Conservation (phyloP, 1,140 invertebrate species). For the Caenorhabditis remanei region DNA sequence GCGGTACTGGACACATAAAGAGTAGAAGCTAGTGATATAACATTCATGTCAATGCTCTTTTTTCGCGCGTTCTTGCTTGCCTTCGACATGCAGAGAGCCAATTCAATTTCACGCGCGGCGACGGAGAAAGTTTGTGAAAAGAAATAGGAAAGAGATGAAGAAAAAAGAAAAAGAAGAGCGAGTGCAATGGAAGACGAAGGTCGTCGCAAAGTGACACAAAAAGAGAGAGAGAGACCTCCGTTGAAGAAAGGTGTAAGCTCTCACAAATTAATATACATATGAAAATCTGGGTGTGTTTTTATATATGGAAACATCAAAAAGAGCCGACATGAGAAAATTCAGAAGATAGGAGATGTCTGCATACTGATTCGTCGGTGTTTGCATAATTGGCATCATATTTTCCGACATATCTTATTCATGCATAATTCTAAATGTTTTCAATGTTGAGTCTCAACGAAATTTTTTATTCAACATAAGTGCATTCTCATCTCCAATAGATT, state of each 20-base stretch:
- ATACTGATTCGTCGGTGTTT: too few species aligned
- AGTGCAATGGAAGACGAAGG: neutral
- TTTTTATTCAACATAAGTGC: too few species aligned
- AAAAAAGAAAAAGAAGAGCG: conserved; percentile 10
- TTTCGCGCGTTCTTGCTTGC: conserved; percentile 38
- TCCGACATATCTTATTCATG: too few species aligned
- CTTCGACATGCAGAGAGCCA: conserved; percentile 21
- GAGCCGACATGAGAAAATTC: too few species aligned
- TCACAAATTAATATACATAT: neutral
- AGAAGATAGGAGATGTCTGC: too few species aligned
- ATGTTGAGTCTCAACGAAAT: too few species aligned
- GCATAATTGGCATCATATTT: too few species aligned
- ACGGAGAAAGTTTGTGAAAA: conserved; percentile 42
- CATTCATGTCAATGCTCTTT: conserved; percentile 38
- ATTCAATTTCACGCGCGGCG: conserved; percentile 30
- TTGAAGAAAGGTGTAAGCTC: conserved; percentile 6
- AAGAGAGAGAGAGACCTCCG: neutral
- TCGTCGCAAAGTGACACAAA: conserved; percentile 16
- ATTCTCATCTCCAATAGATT: neutral
- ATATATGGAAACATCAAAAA: too few species aligned
- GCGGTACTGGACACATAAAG: conserved; percentile 9
- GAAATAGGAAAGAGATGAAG: conserved; percentile 15
- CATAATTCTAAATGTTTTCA: too few species aligned
- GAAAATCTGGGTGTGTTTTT: neutral
- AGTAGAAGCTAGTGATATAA: conserved; percentile 31